Conservation (phyloP, 2,113 vertebrate species). For the Merops nubicus region DNA sequence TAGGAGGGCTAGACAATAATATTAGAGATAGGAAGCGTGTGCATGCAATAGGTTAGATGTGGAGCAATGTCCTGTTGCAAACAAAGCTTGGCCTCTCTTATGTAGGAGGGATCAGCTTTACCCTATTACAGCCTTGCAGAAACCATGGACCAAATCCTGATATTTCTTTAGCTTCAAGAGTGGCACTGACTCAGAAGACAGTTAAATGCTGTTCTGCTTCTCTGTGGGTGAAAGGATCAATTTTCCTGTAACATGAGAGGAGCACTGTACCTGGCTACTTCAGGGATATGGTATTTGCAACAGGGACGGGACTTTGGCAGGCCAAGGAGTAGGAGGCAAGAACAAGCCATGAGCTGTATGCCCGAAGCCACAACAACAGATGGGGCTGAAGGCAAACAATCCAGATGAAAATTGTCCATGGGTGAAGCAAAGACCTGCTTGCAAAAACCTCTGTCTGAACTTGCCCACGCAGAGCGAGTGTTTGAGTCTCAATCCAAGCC, state of each 20-base stretch:
- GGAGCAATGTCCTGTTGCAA: neutral
- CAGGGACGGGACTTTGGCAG: neutral
- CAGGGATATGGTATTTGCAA: neutral
- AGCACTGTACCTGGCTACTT: neutral
- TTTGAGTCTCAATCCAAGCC: neutral
- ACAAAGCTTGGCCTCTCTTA: neutral
- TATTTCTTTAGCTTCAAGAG: neutral
- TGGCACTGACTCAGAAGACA: neutral
- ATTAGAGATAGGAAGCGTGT: neutral
- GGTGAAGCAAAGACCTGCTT: slow-evolving; percentile 18
- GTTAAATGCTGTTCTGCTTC: neutral
- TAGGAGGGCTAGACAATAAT: neutral
- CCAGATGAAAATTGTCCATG: neutral
- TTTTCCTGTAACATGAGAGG: neutral
- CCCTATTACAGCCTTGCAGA: neutral
- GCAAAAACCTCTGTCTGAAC: slow-evolving; percentile 29
- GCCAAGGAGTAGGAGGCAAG: neutral
- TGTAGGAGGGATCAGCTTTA: neutral
- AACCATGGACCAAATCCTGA: neutral
- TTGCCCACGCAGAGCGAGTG: neutral
- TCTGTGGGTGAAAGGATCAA: neutral
- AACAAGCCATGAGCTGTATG: slow-evolving; percentile 15
- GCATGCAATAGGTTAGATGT: neutral
- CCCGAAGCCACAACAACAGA: neutral
- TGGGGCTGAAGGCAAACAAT: neutral